Percentiles rank a stretch among this genome's conserved stretches.
phyloP scores from a whole-genome alignment of 2,113 vertebrate species.

The Cettia cetti region DNA sequence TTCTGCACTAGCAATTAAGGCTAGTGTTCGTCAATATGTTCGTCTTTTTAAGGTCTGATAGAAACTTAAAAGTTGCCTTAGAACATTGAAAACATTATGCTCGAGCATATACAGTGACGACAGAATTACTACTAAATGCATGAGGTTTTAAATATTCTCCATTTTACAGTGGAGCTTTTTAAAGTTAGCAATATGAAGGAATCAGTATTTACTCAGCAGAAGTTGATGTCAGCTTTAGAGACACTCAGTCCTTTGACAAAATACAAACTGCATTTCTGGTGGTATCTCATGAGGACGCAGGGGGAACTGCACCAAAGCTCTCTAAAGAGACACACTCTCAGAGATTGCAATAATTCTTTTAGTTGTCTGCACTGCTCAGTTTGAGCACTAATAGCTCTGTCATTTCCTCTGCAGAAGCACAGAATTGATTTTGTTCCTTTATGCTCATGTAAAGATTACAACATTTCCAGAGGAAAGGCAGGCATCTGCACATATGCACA shows the following conservation, averaged over 20 bases:
- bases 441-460: background rate
- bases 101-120: background rate
- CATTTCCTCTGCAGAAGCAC: background rate
- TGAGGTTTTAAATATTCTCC: background rate
- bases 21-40: background rate
- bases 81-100: background rate
- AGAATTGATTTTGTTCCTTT: background rate
- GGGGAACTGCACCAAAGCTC: background rate
- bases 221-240: background rate
- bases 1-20: background rate
- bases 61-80: background rate
- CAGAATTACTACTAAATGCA: background rate
- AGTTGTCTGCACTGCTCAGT: background rate
- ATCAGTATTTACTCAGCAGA: background rate
- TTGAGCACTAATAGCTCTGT: conserved; percentile 9
- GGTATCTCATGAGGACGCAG: background rate
- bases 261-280: background rate
- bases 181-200: background rate
- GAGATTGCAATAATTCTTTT: background rate
- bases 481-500: background rate
- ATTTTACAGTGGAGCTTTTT: background rate
- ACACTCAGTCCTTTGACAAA: background rate
- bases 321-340: background rate
- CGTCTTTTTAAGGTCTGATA: background rate
- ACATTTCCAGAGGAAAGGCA: background rate